A percentile compares a stretch with the other conserved stretches of the same genome.
Conservation (phyloP, 2,113 vertebrate species). For the Micronisus gabar region DNA sequence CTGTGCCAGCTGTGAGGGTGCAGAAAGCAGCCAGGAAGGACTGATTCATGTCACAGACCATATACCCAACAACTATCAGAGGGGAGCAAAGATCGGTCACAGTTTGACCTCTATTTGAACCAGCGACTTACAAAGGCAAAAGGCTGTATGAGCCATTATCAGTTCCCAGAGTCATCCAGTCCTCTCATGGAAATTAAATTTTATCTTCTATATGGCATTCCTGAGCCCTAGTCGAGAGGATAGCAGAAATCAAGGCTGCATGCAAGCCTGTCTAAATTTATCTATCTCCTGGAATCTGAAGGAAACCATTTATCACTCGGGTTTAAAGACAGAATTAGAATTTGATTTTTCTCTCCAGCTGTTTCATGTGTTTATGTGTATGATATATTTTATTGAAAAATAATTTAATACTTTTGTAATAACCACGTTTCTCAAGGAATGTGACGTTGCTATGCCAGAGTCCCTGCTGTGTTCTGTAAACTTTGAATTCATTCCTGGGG, state of each 20-base stretch:
- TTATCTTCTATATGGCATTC: neutral
- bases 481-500: slow-evolving; percentile 8
- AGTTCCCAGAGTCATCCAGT: neutral
- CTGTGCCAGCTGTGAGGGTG: neutral
- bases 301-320: neutral
- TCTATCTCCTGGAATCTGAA: neutral
- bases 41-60: neutral
- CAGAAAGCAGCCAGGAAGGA: neutral
- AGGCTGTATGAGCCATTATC: neutral
- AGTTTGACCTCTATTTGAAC: neutral
- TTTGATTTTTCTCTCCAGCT: slow-evolving; percentile 29
- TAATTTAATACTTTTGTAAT: slow-evolving; percentile 39
- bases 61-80: neutral
- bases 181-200: slow-evolving; percentile 3
- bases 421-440: neutral
- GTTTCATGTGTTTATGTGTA: slow-evolving; percentile 15
- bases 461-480: slow-evolving; percentile 20
- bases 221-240: neutral
- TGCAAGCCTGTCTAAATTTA: neutral
- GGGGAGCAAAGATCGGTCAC: neutral
- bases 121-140: neutral
- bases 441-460: neutral
- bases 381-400: slow-evolving; percentile 48
- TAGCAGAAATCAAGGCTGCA: neutral
- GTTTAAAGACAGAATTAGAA: neutral